A percentile compares a stretch with the other conserved stretches of the same genome.
phyloP scores from a whole-genome alignment of 2,888 invertebrate genomes.

The Quadroppia sp. region DNA sequence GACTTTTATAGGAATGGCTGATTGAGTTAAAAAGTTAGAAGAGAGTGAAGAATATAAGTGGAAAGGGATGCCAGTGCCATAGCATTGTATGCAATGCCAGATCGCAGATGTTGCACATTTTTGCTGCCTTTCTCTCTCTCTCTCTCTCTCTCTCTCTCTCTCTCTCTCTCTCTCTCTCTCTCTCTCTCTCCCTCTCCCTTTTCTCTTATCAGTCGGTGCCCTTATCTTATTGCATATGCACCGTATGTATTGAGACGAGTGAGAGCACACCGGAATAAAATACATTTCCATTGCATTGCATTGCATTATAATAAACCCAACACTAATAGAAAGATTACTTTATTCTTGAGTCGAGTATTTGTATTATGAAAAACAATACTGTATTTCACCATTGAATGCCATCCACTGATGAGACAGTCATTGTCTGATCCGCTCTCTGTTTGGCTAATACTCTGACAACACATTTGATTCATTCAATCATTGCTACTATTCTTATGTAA shows the following conservation, averaged over 20 bases:
- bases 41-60: neutral
- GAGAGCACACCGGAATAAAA: neutral
- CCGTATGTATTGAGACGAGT: neutral
- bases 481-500: neutral
- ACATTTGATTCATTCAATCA: conserved; percentile 11
- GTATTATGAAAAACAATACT: neutral
- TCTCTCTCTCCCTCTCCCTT: neutral
- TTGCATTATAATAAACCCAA: neutral
- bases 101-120: conserved; percentile 23
- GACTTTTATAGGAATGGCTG: conserved; percentile 18
- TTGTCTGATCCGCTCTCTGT: neutral
- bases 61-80: neutral
- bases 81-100: neutral
- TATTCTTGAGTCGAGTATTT: neutral
- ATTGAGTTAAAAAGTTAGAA: conserved; percentile 25
- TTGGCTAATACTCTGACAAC: neutral
- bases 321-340: neutral
- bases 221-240: neutral
- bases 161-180: neutral
- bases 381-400: neutral
- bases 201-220: neutral
- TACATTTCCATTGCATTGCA: neutral
- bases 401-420: neutral
- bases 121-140: neutral
- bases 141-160: neutral